Percentiles rank a stretch among this genome's conserved stretches.
phyloP scores from a whole-genome alignment of 2,797 vertebrate species.

The Fratercula arctica region DNA sequence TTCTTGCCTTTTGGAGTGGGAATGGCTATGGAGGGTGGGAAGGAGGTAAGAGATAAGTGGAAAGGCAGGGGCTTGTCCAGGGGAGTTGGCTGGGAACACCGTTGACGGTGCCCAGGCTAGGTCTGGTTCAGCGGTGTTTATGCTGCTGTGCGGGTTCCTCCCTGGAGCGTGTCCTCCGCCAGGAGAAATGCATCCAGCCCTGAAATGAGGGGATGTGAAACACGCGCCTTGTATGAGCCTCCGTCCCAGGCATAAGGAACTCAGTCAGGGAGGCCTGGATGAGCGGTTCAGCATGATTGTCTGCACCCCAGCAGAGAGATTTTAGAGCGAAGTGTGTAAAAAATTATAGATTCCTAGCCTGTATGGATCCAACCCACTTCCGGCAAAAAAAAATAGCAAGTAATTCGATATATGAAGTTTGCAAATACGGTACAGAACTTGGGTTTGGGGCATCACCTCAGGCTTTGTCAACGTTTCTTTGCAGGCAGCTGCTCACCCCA shows the following conservation, averaged over 20 bases:
- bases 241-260: neutral
- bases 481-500: neutral
- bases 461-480: neutral
- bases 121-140: neutral
- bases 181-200: neutral
- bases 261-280: neutral
- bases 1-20: neutral
- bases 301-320: neutral
- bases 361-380: neutral
- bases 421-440: neutral
- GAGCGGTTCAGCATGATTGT: neutral
- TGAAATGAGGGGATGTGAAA: rapidly evolving
- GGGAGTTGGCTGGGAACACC: neutral
- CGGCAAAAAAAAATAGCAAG: neutral
- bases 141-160: neutral
- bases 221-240: too few species aligned
- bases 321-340: neutral
- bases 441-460: neutral
- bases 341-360: neutral
- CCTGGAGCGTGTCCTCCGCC: rapidly evolving
- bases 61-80: neutral
- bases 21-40: neutral
- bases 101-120: rapidly evolving
- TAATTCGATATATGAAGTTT: neutral
- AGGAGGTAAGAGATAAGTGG: neutral